Base-by-base conservation (phyloP, 2,888 invertebrate genomes). In the Mongoloraphidia duomilia region DNA sequence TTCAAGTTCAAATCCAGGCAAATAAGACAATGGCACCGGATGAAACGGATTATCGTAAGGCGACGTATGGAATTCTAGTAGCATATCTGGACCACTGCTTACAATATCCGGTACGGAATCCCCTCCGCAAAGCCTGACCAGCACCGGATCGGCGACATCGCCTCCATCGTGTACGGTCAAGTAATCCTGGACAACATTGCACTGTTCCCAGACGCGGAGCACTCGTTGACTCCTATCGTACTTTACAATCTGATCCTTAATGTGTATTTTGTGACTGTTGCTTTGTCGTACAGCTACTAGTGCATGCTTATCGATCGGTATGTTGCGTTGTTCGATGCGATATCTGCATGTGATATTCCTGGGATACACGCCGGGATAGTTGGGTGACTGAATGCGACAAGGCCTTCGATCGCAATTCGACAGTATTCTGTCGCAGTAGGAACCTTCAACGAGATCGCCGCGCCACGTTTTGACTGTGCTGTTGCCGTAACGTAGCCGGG, bases 361-460 rank as follows among this genome's bases (percentile, higher is more conserved):
- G 6, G 90, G 90, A 68, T 91, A 92, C 56, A 88, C 81, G 47
- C 91, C 91, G 10, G 90, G 90, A 67, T 86, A 91, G 74, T 92
- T 92, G 10, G 91, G 92, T 26, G 89, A 89, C 68, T 87, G 85
- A 52, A 88, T 80, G 53, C 85, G 79, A 68, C 68, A 68, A 9
- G 63, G 60, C 35, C 66, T 67, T 51, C 78, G 74, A 66, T 83
- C 83, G 65, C 88, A 88, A 64, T 82, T 81, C 61, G 82, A 84
- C 59, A 87, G 75, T 58, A 85, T 76, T 60, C 86, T 77, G 70
- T 87, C 86, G 68, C 88, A 88, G 66, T 85, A 85, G 53, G 83
- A 83, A 54, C 82, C 84, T 13, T 80, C 74, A 45, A 84, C 79
- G 50, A 81, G 69, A 58, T 85, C 83, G 26, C 88, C 88, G 46